These are phyloP conservation scores for Machimus rusticus DNA, from an alignment of 2,888 invertebrate species.

Conservation along the genomic window DNA sequence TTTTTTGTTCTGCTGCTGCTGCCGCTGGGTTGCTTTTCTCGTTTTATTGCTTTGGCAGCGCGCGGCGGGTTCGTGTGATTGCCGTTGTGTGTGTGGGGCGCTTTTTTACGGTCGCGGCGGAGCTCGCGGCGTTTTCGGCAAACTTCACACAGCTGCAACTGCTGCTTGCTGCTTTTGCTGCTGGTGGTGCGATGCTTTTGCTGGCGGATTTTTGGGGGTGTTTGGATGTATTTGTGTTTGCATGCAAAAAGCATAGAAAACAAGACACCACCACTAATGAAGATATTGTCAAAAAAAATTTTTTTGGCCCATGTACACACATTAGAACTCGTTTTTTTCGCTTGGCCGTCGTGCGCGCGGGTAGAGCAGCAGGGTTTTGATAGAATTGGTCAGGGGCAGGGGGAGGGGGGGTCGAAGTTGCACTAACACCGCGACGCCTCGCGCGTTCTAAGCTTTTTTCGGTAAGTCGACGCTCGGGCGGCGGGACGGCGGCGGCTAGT, in stretches of 20 bases:
- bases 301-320: conserved; percentile 6
- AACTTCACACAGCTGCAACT: conserved; percentile 11
- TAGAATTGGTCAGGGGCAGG: no score
- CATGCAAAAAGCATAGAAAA: conserved; percentile 45
- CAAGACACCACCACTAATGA: conserved; percentile 25
- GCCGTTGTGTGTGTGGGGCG: not conserved
- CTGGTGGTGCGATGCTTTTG: not conserved
- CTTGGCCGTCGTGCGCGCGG: not conserved
- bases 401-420: no score
- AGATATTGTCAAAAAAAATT: conserved; percentile 36
- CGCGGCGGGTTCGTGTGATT: not conserved
- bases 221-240: not conserved
- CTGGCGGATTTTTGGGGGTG: not conserved
- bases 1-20: not conserved
- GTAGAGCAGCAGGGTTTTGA: not conserved
- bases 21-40: not conserved
- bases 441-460: conserved; percentile 13
- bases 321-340: conserved; percentile 33
- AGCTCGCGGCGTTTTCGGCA: not conserved
- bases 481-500: not conserved
- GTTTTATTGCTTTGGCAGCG: conserved; percentile 30
- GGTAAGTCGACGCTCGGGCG: not conserved
- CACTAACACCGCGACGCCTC: not conserved
- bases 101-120: not conserved
- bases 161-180: not conserved